Percentiles rank a stretch among this genome's conserved stretches.
phyloP scores from a whole-genome alignment of 2,797 vertebrate species.

The Chelidonichthys spinosus region DNA sequence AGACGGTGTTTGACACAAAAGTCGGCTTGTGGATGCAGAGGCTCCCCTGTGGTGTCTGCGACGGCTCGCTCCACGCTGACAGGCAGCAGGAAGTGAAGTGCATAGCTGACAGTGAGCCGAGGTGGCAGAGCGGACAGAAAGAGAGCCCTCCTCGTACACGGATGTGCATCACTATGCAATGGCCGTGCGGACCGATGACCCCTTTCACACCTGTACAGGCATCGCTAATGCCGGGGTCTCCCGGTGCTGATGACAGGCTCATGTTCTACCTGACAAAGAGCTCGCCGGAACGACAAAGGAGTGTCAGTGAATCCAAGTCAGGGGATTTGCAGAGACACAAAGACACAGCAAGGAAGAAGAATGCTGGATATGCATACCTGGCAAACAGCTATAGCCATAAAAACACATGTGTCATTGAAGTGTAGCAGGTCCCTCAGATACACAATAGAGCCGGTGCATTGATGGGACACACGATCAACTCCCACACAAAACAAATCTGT shows the following conservation, averaged over 20 bases:
- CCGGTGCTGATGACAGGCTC: background rate
- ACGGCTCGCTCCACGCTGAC: constrained; percentile 44
- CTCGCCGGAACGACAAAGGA: constrained; percentile 24
- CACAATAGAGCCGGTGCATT: background rate
- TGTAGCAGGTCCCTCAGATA: constrained; percentile 13
- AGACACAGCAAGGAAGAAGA: constrained; percentile 13
- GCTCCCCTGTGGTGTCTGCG: constrained; percentile 44
- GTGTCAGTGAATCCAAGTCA: constrained; percentile 16
- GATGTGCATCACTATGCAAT: constrained; percentile 65
- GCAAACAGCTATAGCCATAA: constrained; percentile 1
- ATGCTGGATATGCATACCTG: background rate
- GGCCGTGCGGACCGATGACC: constrained; percentile 38
- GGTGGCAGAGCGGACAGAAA: constrained; percentile 7
- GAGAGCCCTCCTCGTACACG: constrained; percentile 24
- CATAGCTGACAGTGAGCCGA: constrained; percentile 30
- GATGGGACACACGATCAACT: constrained; percentile 15
- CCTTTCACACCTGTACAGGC: constrained; percentile 31
- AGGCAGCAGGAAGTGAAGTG: constrained; percentile 47
- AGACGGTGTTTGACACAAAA: constrained; percentile 23
- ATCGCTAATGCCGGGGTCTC: constrained; percentile 12
- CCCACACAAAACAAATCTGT: background rate
- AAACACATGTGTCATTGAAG: constrained; percentile 28
- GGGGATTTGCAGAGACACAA: constrained; percentile 32
- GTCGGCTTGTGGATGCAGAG: constrained; percentile 41
- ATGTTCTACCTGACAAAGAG: constrained; percentile 33